These are phyloP conservation scores for Eulemur albifrons DNA, from an alignment of 2,797 vertebrate genomes.

Conservation along the genomic window DNA sequence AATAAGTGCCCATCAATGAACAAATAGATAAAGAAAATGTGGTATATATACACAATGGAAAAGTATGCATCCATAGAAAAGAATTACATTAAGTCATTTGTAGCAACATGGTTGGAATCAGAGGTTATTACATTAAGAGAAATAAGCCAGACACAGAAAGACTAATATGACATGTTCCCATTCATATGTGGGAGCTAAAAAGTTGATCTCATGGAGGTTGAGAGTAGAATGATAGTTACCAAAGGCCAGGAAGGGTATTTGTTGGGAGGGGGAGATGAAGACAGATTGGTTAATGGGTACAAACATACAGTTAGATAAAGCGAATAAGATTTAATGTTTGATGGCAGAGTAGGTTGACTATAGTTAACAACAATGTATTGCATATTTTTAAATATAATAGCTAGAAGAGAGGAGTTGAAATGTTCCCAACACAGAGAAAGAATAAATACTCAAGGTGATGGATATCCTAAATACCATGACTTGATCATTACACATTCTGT, in stretches of 20 bases:
- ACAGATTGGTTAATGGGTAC: not conserved
- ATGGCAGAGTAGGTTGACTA: not conserved
- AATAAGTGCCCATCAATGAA: not conserved
- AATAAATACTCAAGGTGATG: not conserved
- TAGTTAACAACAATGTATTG: not conserved
- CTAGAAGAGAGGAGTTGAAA: not conserved
- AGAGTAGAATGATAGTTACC: not conserved
- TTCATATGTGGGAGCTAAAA: not conserved
- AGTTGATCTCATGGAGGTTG: not conserved
- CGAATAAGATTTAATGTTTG: not conserved
- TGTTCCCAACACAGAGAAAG: not conserved
- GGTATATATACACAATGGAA: not conserved
- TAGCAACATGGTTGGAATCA: not conserved
- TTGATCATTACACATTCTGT: not conserved
- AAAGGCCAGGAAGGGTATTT: not conserved
- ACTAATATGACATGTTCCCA: not conserved
- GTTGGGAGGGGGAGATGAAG: not conserved
- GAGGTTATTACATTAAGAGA: not conserved
- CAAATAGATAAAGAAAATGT: not conserved
- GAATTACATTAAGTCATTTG: not conserved
- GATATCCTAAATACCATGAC: not conserved
- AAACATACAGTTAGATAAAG: not conserved
- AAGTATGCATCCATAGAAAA: not conserved
- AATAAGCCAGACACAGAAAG: not conserved
- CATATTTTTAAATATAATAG: not conserved